These are phyloP conservation scores for Darevskia nairensis DNA, from an alignment of 2,797 vertebrate species.

Conservation along the genomic window DNA sequence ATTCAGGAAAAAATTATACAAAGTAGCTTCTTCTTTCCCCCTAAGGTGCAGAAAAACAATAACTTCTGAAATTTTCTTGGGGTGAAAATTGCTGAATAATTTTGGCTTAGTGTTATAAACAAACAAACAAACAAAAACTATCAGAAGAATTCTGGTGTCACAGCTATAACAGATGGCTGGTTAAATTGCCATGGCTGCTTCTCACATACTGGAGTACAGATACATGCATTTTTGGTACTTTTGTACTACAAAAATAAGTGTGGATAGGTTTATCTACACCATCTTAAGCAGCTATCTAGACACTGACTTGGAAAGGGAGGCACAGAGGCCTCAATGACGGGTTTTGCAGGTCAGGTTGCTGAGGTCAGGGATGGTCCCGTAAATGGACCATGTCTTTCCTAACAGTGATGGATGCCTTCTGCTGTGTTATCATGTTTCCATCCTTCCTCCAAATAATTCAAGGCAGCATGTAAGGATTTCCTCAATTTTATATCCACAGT, in stretches of 20 bases:
- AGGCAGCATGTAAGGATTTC: neutral
- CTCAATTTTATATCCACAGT: neutral
- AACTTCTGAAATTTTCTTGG: no score
- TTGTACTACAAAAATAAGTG: no score
- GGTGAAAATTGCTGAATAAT: no score
- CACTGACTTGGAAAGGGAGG: neutral
- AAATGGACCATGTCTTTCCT: neutral
- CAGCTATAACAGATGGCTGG: neutral
- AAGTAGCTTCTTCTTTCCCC: no score
- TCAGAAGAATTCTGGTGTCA: neutral
- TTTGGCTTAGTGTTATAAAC: no score
- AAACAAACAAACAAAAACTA: no score
- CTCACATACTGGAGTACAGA: neutral
- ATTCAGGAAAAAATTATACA: no score
- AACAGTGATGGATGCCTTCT: neutral
- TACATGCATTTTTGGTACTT: neutral
- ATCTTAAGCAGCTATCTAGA: neutral
- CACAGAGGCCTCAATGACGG: neutral
- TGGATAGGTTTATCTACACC: no score
- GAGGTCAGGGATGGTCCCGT: neutral
- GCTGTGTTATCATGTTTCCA: neutral
- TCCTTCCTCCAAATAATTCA: neutral
- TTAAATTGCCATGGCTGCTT: neutral
- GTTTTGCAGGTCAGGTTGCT: neutral
- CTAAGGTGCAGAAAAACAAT: no score